phyloP scores from a whole-genome alignment of 64 coral and sea anemone species.

The Montipora efflorescens region DNA sequence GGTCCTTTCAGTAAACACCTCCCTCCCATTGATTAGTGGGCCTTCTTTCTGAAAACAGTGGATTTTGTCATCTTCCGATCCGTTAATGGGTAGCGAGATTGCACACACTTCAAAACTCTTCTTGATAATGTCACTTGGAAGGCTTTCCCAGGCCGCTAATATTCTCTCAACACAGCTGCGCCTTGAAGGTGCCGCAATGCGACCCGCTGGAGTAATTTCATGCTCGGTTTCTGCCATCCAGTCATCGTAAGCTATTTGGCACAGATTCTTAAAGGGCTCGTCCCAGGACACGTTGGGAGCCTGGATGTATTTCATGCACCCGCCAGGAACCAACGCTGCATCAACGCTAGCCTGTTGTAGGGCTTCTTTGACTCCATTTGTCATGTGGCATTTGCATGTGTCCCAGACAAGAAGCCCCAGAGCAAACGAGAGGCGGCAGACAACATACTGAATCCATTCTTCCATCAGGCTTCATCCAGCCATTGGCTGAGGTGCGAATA shows the following conservation, averaged over 20 bases:
- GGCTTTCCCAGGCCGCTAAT: too few relatives aligned
- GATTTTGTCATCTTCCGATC: too few relatives aligned
- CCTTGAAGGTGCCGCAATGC: too few relatives aligned
- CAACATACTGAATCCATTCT: constrained; percentile 48
- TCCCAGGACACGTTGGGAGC: neutral
- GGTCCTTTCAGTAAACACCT: too few relatives aligned
- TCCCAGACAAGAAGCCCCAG: neutral
- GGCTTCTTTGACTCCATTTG: constrained; percentile 32
- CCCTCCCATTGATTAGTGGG: too few relatives aligned
- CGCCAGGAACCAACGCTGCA: constrained; percentile 47
- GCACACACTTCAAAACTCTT: too few relatives aligned
- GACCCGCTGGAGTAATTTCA: too few relatives aligned
- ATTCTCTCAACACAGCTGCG: too few relatives aligned
- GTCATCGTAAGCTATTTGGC: constrained; percentile 55
- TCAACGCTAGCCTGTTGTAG: constrained; percentile 27
- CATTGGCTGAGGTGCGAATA: constrained; percentile 37
- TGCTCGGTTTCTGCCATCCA: constrained; percentile 61
- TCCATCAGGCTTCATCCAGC: constrained; percentile 45
- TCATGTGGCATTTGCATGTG: neutral
- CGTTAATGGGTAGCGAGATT: too few relatives aligned
- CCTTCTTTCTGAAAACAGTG: too few relatives aligned
- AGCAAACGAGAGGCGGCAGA: constrained; percentile 31
- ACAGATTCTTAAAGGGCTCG: constrained; percentile 53
- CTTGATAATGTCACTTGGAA: too few relatives aligned
- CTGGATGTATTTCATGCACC: neutral